These are phyloP conservation scores for Leuciscus idus DNA, from an alignment of 2,113 vertebrate species.

Conservation along the genomic window DNA sequence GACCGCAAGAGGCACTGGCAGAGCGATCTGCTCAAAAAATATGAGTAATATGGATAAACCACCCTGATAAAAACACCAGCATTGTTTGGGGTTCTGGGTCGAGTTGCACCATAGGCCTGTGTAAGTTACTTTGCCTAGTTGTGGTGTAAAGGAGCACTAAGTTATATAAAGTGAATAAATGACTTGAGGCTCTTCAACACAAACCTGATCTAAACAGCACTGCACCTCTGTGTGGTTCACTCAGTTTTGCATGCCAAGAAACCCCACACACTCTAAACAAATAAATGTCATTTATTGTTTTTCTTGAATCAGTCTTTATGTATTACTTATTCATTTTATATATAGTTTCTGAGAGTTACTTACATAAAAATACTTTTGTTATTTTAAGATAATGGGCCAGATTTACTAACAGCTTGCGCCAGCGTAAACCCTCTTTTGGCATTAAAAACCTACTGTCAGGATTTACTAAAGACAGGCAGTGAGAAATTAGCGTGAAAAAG, in stretches of 20 bases:
- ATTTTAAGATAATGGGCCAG: neutral
- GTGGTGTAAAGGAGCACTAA: neutral
- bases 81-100: neutral
- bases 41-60: constrained; percentile 64
- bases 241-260: no score
- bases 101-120: neutral
- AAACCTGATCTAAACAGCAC: neutral
- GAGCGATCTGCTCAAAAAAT: constrained; percentile 79
- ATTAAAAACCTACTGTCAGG: no score
- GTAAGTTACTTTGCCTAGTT: neutral
- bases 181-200: neutral
- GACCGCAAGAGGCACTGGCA: constrained; percentile 83
- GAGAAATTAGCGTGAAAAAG: no score
- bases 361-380: neutral
- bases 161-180: neutral
- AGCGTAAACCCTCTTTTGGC: no score
- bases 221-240: neutral
- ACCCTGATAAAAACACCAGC: neutral
- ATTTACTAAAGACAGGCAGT: no score
- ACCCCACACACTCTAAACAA: no score
- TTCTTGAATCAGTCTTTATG: no score
- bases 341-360: neutral
- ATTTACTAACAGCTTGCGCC: no score
- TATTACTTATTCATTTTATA: neutral
- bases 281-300: no score